Evolutionary conservation across 2,113 vertebrate species (phyloP), one percentile per base, ranked within the genome.

Genomic region (Mola mola): DNA sequence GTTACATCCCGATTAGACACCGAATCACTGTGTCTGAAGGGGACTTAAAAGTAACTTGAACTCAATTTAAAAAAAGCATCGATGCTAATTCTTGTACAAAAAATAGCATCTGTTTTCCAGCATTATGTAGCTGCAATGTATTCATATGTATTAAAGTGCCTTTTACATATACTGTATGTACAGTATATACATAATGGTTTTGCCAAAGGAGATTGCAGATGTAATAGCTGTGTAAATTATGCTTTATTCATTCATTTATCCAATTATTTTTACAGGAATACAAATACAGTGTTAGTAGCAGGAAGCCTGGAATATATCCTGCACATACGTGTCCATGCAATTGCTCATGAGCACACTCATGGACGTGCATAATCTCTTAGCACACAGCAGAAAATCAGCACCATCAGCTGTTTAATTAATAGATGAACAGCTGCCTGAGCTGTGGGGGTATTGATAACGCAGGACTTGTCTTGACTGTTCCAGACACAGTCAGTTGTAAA

Each of bases 361-460:
- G 19, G 1, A 22, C 19, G 26, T 6, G 3, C 19, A 26, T 16
- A 44, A 12, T 41, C 52, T 67, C 80, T 68, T n/a, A 49, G 17
- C 47, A 44, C 29, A 48, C 41, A 60, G 43, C 46, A 59, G 63
- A 66, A 47, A 59, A 74, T 69, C 47, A 49, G 48, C 62, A 41
- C 43, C 28, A 22, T 19, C 43, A 50, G 24, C 63, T 74, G 31
- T 83, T 79, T 78, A 82, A 78, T 87, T 82, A 87, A 61, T 74
- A 72, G 62, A 70, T 60, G 19, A 78, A 49, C 26, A 72, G 44
- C 38, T 33, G 65, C 15, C 33, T 56, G 28, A 68, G 26, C 33
- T 46, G 58, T 71, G 70, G 58, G 56, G 60, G 25, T 34, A 43
- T 66, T 62, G 64, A 73, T 75, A 71, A 78, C 78, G 60, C 15